Evolutionary conservation across 2,888 invertebrate genomes (phyloP), one percentile per base, ranked within the genome.

Genomic region (Byasa hedistus): DNA sequence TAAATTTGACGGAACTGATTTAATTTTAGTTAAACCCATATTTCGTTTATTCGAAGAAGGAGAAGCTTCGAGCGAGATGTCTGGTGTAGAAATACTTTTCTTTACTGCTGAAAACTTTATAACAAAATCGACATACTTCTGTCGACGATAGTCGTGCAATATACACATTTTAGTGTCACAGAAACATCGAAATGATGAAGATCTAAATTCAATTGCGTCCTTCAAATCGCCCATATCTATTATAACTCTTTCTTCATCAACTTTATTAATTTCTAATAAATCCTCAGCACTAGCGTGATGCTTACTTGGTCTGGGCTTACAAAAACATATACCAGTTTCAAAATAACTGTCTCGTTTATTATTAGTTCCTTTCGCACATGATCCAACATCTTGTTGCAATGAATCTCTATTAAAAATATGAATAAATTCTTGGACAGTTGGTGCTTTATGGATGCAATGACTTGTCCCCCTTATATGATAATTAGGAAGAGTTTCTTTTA

Each of bases 311-410:
- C 74, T 80, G 3, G 87, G 87, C 70, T 82, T 86, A 79, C 92
- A 92, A 73, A 92, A 92, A 70, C 92, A 92, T 69, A 92, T 89
- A 19, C 88, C 88, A n/a, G 89, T 89, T 81, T 92, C 91, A 73
- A 79, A 89, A 74, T 86, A 86, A 72, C 88, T 88, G 65, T 89
- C 85, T 69, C 87, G 80, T 52, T 80, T 73, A 70, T 72, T 65
- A 61, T 82, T 83, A 10, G 82, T 78, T 10, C 84, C 73, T 77
- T 85, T 86, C 17, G 77, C 78, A 71, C 88, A 86, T 1, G 87
- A 85, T 52, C 83, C 79, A 8, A 80, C 81, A 67, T 87, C 84
- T 70, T 80, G 81, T 66, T 83, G 80, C 39, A 90, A 77, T 10
- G 90, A 87, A 22, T 91, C 90, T 75, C 87, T 85, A 74, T 92